Evolutionary conservation across 2,113 vertebrate genomes (phyloP), one percentile per base, ranked within the genome.

Genomic region (Misgurnus anguillicaudatus): DNA sequence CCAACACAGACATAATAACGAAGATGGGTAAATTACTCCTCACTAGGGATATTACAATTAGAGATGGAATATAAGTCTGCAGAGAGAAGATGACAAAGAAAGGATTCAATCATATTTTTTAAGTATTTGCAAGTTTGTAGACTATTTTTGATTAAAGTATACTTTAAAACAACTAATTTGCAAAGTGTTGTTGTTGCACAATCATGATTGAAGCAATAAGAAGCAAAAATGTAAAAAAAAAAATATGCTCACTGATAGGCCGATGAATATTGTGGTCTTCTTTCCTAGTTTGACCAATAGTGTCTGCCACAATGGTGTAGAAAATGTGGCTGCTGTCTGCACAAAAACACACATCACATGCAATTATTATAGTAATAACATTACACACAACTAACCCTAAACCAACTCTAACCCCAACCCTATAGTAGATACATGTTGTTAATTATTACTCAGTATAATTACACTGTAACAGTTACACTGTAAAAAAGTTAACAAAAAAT

Each of bases 271-370:
- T 0, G 89, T 85, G 16, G 75, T 86, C 85, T 91, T 93, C 83
- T 93, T 93, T 53, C 91, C 89, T 74, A 91, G 78, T 64, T 63
- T 88, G 24, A 88, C 80, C 57, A 90, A 75, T 21, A 91, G 41
- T 8, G 55, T 82, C 77, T 92, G 92, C 91, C 92, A 92, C 8
- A 88, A 4, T 8, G 89, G 90, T 38, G 91, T 53, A 17, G 82
- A 88, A 71, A 91, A 8, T 6, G 87, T 89, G 39, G 90, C 88
- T 19, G 87, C 71, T 6, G 82, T 57, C 90, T 92, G 31, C 21
- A 76, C 6, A 73, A 6, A 21, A 65, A 48, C 60, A 64, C 8
- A 69, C 24, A 31, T 31, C 3, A 31, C 24, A 31, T 31, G 24
- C 24, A 31, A 31, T 1, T 31, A 31, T 31, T 31, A 31, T 31